Evolutionary conservation across 2,888 invertebrate species (phyloP).

Genomic region (Bhutanitis thaidina): DNA sequence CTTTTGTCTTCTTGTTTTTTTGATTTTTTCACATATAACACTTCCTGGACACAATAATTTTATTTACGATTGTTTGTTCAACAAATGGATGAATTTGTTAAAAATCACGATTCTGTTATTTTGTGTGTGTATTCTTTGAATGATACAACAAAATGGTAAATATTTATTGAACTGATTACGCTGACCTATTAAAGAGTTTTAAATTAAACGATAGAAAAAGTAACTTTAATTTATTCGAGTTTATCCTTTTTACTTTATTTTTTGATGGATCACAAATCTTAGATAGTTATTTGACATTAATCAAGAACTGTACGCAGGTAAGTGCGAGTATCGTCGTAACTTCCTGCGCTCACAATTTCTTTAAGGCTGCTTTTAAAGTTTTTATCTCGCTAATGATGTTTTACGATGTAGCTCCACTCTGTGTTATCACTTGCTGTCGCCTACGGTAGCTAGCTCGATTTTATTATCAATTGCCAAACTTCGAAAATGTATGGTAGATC

Average conservation of each 20-base stretch:
- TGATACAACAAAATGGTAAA: conserved; percentile 20
- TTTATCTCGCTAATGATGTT: conserved; percentile 78
- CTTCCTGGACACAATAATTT: conserved; percentile 42
- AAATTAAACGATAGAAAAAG: background rate
- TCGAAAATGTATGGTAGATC: conserved; percentile 34
- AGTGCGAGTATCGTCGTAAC: conserved; percentile 40
- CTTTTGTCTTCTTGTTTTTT: conserved; percentile 51
- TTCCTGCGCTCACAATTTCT: conserved; percentile 54
- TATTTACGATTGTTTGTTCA: conserved; percentile 54
- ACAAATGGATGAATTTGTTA: conserved; percentile 35
- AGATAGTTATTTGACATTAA: conserved; percentile 36
- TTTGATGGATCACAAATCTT: conserved; percentile 21
- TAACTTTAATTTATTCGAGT: background rate
- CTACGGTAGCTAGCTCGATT: conserved; percentile 64
- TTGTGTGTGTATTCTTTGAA: conserved; percentile 5
- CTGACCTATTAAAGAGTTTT: conserved; percentile 9
- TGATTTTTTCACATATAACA: conserved; percentile 52
- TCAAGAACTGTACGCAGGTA: conserved; percentile 34
- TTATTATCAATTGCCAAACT: conserved; percentile 27
- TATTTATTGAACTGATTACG: conserved; percentile 18
- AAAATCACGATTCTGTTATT: conserved; percentile 15
- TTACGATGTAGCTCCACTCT: conserved; percentile 63
- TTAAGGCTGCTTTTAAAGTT: conserved; percentile 61
- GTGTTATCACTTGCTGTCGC: conserved; percentile 62
- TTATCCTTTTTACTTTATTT: conserved; percentile 16